These are phyloP conservation scores for Nudaria mundana DNA, from an alignment of 2,888 invertebrate genomes.

Conservation along the genomic window DNA sequence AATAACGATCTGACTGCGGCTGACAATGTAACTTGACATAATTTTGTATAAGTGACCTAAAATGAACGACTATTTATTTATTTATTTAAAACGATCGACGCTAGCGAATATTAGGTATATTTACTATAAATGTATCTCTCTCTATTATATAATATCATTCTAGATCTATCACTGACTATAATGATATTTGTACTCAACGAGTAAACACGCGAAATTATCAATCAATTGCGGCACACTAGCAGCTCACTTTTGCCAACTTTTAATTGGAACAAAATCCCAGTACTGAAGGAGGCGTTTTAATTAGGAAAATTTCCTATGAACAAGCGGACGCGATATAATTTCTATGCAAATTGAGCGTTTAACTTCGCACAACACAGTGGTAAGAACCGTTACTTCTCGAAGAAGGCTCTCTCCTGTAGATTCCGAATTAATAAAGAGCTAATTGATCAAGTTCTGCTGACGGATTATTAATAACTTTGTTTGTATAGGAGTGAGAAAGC, in stretches of 20 bases:
- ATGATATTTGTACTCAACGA: conserved; percentile 11
- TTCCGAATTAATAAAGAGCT: conserved; percentile 52
- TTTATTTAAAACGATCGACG: too few relatives aligned
- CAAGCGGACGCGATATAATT: conserved; percentile 77
- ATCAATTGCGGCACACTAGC: conserved; percentile 50
- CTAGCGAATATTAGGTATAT: too few relatives aligned
- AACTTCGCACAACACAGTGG: conserved; percentile 65
- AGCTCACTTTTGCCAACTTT: conserved; percentile 61
- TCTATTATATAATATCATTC: too few relatives aligned
- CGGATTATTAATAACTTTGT: conserved; percentile 23
- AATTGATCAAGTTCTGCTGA: conserved; percentile 39
- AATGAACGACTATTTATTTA: too few relatives aligned
- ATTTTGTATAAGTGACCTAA: too few relatives aligned
- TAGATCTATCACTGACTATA: background rate
- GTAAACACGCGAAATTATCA: conserved; percentile 41
- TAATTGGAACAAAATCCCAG: conserved; percentile 77
- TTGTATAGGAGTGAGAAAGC: conserved; percentile 12
- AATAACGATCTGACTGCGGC: too few relatives aligned
- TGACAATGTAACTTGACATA: too few relatives aligned
- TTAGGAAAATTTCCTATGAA: conserved; percentile 79
- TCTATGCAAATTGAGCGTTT: conserved; percentile 79
- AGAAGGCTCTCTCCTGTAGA: conserved; percentile 40
- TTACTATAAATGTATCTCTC: too few relatives aligned
- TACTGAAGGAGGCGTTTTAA: conserved; percentile 77
- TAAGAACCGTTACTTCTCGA: conserved; percentile 35